Conservation (phyloP, 2,797 vertebrate genomes). For the Pantherophis vulpinus region DNA sequence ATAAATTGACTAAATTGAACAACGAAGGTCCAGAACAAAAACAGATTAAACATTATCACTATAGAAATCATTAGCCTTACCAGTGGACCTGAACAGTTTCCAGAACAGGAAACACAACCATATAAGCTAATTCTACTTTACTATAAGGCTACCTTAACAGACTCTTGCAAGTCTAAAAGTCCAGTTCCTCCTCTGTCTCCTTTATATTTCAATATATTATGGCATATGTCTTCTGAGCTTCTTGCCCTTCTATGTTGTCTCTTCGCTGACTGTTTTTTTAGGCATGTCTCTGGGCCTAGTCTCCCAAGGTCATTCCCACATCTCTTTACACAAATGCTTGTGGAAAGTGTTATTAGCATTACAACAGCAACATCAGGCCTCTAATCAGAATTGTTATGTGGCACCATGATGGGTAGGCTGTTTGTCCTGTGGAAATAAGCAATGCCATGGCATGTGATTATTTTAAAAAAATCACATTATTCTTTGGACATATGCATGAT, state of each 20-base stretch:
- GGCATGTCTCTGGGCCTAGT: too few species aligned
- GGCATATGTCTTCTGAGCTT: too few species aligned
- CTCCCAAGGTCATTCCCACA: too few species aligned
- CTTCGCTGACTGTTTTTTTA: too few species aligned
- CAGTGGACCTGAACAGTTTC: too few species aligned
- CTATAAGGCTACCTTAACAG: too few species aligned
- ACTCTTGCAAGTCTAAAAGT: too few species aligned
- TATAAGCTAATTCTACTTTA: too few species aligned
- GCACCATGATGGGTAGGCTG: not conserved
- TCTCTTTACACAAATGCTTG: not conserved
- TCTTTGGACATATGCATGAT: not conserved
- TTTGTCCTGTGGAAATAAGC: not conserved
- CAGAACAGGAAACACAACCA: too few species aligned
- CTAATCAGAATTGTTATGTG: not conserved
- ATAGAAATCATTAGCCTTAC: not conserved
- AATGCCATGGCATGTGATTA: not conserved
- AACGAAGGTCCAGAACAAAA: not conserved
- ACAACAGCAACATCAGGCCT: not conserved
- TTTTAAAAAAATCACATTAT: not conserved
- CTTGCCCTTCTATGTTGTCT: too few species aligned
- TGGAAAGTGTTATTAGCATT: not conserved
- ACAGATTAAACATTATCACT: not conserved
- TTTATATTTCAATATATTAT: too few species aligned
- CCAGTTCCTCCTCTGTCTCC: too few species aligned
- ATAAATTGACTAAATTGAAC: not conserved